Base-by-base conservation (phyloP, 2,888 invertebrate species). In the Rotaria magnacalcarata region DNA sequence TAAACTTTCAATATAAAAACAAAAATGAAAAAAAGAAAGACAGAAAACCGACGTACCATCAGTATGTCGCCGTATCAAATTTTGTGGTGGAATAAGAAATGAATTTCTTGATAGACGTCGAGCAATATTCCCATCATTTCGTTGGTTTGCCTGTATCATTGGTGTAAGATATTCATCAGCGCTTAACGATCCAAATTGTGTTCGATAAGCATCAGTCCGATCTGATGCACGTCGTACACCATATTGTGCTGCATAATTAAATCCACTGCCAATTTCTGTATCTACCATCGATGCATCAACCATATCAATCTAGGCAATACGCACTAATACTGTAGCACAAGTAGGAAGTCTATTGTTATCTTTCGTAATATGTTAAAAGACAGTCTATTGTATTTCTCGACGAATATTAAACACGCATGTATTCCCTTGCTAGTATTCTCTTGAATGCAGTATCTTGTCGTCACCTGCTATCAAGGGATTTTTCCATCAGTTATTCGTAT, bases 101-200 rank as follows among this genome's bases (percentile, higher is more conserved):
- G 80, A 80, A 80, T 80, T 14, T 80, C 80, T 43, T 16, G 80
- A 47, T 11, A 80, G 47, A n/a, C 80, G 43, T 47, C 80, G 43
- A n/a, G 80, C 80, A 24, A 80, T 47, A 43, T 80, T 80, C 2
- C 80, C 80, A 80, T 80, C 80, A 43, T 0, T 47, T 47, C 47
- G 43, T 47, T 80, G 43, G 34, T 0, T 80, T 47, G 24, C 0
- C n/a, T 21, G 80, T 80, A 80, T n/a, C 47, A 80, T 47, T 47
- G 80, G 80, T 1, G 80, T 43, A 24, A 80, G 24, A 80, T 80
- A 80, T 2, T 80, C 47, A 6, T 80, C 80, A 24, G 80, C 80
- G 24, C 24, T 47, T 41, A 80, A 16, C n/a, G 80, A 80, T n/a
- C 80, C 80, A n/a, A 80, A 80, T 47, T 80, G 80, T 47, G 80